These are phyloP conservation scores for Drosophila baimaii DNA, from an alignment of 1,140 invertebrate genomes.

Conservation along the genomic window DNA sequence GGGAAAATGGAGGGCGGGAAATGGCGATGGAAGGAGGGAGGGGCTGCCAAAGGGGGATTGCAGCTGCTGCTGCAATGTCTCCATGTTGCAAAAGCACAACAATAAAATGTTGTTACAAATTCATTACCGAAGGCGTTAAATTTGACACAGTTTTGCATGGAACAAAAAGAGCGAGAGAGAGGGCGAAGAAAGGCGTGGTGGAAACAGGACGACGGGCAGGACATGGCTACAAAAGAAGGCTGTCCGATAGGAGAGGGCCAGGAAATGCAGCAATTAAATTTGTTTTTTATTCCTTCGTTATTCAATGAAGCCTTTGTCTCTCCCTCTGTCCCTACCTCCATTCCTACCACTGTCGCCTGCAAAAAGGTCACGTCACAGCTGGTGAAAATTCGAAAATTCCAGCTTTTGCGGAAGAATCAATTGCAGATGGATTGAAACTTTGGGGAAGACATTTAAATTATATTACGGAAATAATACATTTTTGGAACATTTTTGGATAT, in stretches of 20 bases:
- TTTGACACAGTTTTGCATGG: slow-evolving; percentile 81
- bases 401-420: slow-evolving; percentile 5
- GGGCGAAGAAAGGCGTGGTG: neutral
- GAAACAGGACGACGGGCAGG: slow-evolving; percentile 31
- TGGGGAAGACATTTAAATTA: neutral
- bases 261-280: slow-evolving; percentile 42
- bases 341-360: too few relatives aligned
- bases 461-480: neutral
- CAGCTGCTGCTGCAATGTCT: slow-evolving; percentile 42
- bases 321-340: too few relatives aligned
- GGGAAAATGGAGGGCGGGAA: neutral
- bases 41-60: neutral
- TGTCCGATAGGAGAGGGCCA: slow-evolving; percentile 12
- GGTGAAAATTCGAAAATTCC: neutral
- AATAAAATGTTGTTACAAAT: slow-evolving; percentile 83
- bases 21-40: neutral
- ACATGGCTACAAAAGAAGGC: slow-evolving; percentile 62
- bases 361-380: slow-evolving; percentile 7
- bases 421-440: neutral
- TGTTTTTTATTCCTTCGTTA: slow-evolving; percentile 27
- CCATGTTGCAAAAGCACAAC: slow-evolving; percentile 69
- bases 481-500: neutral
- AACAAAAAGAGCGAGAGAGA: slow-evolving; percentile 1
- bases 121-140: slow-evolving; percentile 83
- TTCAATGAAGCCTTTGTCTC: slow-evolving; percentile 15